Base-by-base conservation (phyloP, 2,797 vertebrate species). In the Pangasius krempfi region DNA sequence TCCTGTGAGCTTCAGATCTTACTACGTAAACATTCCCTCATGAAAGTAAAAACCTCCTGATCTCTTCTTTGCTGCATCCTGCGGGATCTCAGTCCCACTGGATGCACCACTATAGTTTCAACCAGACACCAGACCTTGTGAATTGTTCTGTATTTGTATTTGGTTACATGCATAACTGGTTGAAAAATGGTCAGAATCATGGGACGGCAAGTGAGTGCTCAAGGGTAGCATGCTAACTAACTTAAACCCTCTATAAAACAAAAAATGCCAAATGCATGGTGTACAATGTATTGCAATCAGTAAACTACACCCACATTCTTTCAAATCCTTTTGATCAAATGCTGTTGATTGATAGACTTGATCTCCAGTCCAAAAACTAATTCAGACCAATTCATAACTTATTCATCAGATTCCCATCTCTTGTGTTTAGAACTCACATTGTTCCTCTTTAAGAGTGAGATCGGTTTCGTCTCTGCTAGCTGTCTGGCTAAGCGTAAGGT, bases 361-460 rank as follows among this genome's bases (percentile, higher is more conserved):
- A 87, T 89, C 82, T 84, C 30, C 64, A 84, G 70, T 58, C 33
- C 81, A 86, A 78, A 88, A 56, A 27, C 83, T 62, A 73, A 56
- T 25, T n/a, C 83, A 79, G 14, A 73, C 75, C 33, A 82, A 68
- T 84, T 60, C 81, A 90, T 92, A 87, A 91, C 85, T 92, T 83
- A 91, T 90, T 92, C 68, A 91, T 84, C 68, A 62, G 80, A 66
- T 72, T 88, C 86, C 72, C 86, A 82, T 92, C 85, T 87, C 68
- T 66, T 87, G 56, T 88, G 89, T 85, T 91, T 88, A 89, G 89
- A 91, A 88, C 82, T 62, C n/a, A 13, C 75, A 52, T 75, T 25
- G 37, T 54, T 90, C 50, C 78, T 60, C n/a, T 88, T 86, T 76
- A 87, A 89, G 37, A 60, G 22, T 85, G 40, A 62, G 87, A 88